Base-by-base conservation (phyloP, 2,888 invertebrate genomes). In the Drosophila dives region DNA sequence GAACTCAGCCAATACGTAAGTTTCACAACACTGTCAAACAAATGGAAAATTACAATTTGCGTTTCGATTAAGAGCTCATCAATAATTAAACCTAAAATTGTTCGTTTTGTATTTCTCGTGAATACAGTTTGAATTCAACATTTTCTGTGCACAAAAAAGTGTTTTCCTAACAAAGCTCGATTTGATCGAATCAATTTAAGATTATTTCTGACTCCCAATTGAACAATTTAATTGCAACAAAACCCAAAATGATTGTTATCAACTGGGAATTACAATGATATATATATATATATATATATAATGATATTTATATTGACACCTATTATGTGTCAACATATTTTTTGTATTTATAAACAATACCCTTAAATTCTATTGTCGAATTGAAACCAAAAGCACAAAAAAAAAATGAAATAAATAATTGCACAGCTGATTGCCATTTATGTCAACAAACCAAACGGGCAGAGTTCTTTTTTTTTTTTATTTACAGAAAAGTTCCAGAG, bases 1-100 rank as follows among this genome's bases (percentile, higher is more conserved):
- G 79, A 80, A 88, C 86, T 73, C 84, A 90, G 77, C 83, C 90
- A 90, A 92, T 83, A 90, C 89, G 92, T 93, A 90, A 93, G 93
- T 92, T 55, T 32, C 38, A 29, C 34, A 15, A 10, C 12, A 56
- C 32, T 55, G 17, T 10, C 49, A 36, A 40, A 29, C 40, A 36
- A 42, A 48, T 23, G 1, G 26, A 4, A 15, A 42, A 11, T 17
- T 5, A 33, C 2, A 15, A 40, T 40, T 40, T n/a, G 6, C 7
- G 15, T 26, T 42, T 26, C 34, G 12, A 59, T 38, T 48, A 2
- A n/a, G 11, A 10, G 36, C 7, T 48, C 2, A 53, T 48, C 20
- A 40, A n/a, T 32, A 34, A 54, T 59, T 48, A 11, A 54, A 0
- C 34, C 10, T 23, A 4, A 63, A 4, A 36, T 4, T 7, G 38